phyloP scores from a whole-genome alignment of 2,888 invertebrate species.

The Heliconius ismenius region DNA sequence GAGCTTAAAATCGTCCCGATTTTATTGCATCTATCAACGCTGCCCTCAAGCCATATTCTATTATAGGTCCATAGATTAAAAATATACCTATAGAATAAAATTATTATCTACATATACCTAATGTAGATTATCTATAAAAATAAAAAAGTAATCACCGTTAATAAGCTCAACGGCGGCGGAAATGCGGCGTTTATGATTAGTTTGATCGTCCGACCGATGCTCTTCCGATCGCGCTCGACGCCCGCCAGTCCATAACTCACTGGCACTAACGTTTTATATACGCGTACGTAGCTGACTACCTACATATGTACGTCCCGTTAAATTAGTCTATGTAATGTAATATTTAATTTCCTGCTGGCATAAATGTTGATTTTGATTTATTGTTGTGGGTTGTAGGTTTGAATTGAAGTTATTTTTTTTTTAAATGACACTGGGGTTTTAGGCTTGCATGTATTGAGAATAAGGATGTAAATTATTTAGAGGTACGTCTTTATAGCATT shows the following conservation, averaged over 20 bases:
- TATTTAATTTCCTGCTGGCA: slow-evolving; percentile 20
- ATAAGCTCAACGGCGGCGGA: slow-evolving; percentile 29
- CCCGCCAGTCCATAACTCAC: slow-evolving; percentile 29
- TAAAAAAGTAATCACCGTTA: slow-evolving; percentile 11
- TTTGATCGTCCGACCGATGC: slow-evolving; percentile 26
- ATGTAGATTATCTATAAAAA: slow-evolving; percentile 19
- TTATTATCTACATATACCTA: neutral
- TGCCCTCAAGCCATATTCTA: too few species aligned
- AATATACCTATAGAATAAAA: neutral
- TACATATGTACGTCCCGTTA: slow-evolving; percentile 4
- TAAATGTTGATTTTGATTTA: slow-evolving; percentile 11
- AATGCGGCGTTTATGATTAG: slow-evolving; percentile 31
- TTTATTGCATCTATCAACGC: too few species aligned
- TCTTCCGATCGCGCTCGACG: slow-evolving; percentile 27
- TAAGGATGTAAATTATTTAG: too few species aligned
- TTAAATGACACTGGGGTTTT: too few species aligned
- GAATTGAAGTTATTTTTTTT: neutral
- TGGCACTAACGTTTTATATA: slow-evolving; percentile 18
- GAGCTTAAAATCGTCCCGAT: too few species aligned
- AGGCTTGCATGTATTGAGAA: too few species aligned
- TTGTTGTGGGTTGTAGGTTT: neutral
- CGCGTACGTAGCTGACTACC: too few species aligned
- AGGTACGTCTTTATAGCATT: too few species aligned
- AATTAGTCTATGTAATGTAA: slow-evolving; percentile 20
- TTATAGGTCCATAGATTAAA: too few species aligned